Conservation (phyloP, 2,113 vertebrate species). For the Chroicocephalus ridibundus region DNA sequence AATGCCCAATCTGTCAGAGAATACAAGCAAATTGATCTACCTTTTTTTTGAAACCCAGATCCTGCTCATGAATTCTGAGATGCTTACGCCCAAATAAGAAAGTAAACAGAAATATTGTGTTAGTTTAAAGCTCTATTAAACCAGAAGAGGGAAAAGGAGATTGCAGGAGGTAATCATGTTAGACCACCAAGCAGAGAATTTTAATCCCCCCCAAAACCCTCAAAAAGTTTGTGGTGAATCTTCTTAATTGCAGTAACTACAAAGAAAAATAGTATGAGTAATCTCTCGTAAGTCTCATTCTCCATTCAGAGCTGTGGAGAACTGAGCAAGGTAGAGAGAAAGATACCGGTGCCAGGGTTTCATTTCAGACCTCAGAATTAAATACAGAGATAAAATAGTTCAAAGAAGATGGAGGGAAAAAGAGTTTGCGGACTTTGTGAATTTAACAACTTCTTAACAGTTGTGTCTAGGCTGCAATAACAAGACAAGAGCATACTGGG, state of each 20-base stretch:
- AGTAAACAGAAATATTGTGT: neutral
- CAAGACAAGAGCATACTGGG: neutral
- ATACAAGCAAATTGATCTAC: neutral
- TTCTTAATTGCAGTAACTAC: constrained; percentile 51
- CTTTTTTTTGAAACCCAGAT: neutral
- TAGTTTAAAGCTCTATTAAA: neutral
- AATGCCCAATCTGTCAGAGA: neutral
- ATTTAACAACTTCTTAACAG: constrained; percentile 29
- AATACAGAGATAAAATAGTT: constrained; percentile 48
- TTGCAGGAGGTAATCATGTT: neutral
- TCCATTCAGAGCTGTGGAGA: constrained; percentile 44
- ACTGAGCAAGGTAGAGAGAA: constrained; percentile 8
- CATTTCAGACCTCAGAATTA: constrained; percentile 37
- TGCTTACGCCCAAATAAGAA: neutral
- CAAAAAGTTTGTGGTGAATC: constrained; percentile 4
- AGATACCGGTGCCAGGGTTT: neutral
- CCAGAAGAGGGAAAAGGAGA: neutral
- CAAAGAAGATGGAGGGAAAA: constrained; percentile 28
- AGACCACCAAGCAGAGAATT: neutral
- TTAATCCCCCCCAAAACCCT: neutral
- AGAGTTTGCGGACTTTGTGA: neutral
- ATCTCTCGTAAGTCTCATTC: constrained; percentile 29
- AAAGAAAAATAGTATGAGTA: constrained; percentile 48
- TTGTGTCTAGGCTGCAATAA: neutral
- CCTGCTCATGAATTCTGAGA: neutral